Evolutionary conservation across 2,888 invertebrate species (phyloP).

Genomic region (Trissolcus brochymenae): DNA sequence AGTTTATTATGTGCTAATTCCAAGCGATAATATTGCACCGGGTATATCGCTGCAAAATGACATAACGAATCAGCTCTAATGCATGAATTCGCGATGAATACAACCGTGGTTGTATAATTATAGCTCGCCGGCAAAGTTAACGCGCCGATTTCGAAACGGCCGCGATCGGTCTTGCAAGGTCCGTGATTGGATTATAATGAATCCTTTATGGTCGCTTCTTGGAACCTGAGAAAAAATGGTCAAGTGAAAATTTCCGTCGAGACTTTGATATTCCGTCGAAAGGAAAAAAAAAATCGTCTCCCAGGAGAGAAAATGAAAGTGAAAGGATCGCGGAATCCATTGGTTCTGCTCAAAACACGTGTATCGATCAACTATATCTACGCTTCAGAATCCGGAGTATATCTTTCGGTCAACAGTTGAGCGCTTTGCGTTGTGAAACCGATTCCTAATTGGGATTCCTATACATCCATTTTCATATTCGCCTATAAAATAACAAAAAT

Average conservation of each 20-base stretch:
- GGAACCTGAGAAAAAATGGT: conserved; percentile 21
- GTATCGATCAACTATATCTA: conserved; percentile 31
- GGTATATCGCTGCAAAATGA: conserved; percentile 13
- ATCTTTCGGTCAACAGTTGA: too few species aligned
- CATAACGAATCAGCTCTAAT: conserved; percentile 25
- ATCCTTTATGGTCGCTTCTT: conserved; percentile 29
- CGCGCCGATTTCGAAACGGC: conserved; percentile 32
- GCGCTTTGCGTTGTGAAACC: too few species aligned
- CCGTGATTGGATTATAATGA: conserved; percentile 45
- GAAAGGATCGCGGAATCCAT: conserved; percentile 53
- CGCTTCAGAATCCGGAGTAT: conserved; percentile 8
- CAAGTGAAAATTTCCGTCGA: conserved; percentile 21
- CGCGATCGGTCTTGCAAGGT: conserved; percentile 14
- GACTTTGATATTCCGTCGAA: conserved; percentile 8
- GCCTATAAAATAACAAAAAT: too few species aligned
- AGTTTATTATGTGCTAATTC: neutral
- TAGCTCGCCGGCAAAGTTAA: conserved; percentile 29
- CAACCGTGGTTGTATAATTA: conserved; percentile 26
- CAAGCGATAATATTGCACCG: conserved; percentile 1
- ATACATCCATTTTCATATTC: too few species aligned
- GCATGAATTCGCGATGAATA: conserved; percentile 24
- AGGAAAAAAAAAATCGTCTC: conserved; percentile 30
- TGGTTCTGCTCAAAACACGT: conserved; percentile 40
- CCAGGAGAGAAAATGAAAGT: conserved; percentile 59
- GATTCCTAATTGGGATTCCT: too few species aligned